Base-by-base conservation (phyloP, 2,797 vertebrate genomes). In the Peromyscus eremicus region DNA sequence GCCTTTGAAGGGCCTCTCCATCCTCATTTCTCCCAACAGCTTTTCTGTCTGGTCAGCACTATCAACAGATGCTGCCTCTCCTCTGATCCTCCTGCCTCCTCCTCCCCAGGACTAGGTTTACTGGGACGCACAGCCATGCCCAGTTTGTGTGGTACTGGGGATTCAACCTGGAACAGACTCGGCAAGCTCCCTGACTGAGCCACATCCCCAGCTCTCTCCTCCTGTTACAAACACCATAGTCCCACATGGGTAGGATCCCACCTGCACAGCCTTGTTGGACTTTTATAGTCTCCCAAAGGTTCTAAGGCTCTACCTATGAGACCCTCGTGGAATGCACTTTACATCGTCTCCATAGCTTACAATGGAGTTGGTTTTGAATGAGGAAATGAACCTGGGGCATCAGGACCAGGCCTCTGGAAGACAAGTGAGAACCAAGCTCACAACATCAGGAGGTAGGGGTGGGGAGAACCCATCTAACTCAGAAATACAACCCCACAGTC, bases 401-500 rank as follows among this genome's bases (percentile, higher is more conserved):
- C 16, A 84, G 85, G 21, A 86, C 21, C 62, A 64, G 49, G 37
- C 13, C 12, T 43, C 90, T 71, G 4, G 14, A 49, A 92, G 79
- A 83, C 12, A 75, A 76, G 64, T 43, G 88, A 0, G 21, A 89
- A 88, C 27, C 40, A 0, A 2, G 89, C 77, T 73, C 11, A n/a
- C 37, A 32, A 27, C 86, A 46, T 57, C 12, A 19, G 57, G 89
- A 0, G 0, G 6, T 5, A 11, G 9, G 27, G 80, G 37, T 19
- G 32, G 83, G 5, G 73, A 55, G 37, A 49, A 84, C 27, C 85
- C 68, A 23, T 32, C 79, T 84, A 75, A 79, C 16, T 81, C 84
- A 91, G 94, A 86, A 79, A 88, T 40, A 83, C 62, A 11, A 73
- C 92, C 82, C 70, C 77, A 1, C 91, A 57, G 91, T 43, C 85